Base-by-base conservation (phyloP, 2,113 vertebrate genomes). In the Mobula hypostoma region DNA sequence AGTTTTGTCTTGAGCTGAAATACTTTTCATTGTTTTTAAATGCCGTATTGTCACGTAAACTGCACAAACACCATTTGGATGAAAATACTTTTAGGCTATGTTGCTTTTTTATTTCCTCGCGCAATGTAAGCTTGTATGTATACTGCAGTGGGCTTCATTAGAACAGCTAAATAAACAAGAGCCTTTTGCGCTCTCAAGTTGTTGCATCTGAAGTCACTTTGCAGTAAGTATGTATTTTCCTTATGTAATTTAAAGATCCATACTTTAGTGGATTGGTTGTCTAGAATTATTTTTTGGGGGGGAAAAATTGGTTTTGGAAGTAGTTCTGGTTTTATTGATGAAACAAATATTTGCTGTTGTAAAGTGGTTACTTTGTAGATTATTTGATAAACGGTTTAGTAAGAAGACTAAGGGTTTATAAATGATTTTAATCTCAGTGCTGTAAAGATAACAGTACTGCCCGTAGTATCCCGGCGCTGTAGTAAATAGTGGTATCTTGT, bases 1-100 rank as follows among this genome's bases (percentile, higher is more conserved):
- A 91, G 36, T 1, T 93, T 27, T 74, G 91, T 68, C 74, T 66
- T 90, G 32, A 90, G n/a, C 58, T 63, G 66, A 90, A 90, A 87
- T 56, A 56, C n/a, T 56, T 74, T 74, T 74, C 24, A 9, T 36
- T 63, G 48, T 48, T 27, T 48, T 14, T 24, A 3, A 70, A 21
- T 56, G 70, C 66, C 32, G 2, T 32, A 15, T 90, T 74, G 40
- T 74, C 56, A 40, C 6, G 66, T 93, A 74, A 93, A 76, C 70
- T 93, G 24, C 24, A 93, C 36, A 93, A 11, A 56, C 1, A 74
- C 6, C 36, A 70, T 48, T 32, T 36, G 61, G 70, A 15, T 74
- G 68, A 27, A 93, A 93, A 74, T 70, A 7, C 66, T 36, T 68
- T 70, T 70, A 32, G 63, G 8, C 19, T 19, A 40, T 14, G n/a